phyloP scores from a whole-genome alignment of 2,113 vertebrate genomes.

The Lagopus muta region DNA sequence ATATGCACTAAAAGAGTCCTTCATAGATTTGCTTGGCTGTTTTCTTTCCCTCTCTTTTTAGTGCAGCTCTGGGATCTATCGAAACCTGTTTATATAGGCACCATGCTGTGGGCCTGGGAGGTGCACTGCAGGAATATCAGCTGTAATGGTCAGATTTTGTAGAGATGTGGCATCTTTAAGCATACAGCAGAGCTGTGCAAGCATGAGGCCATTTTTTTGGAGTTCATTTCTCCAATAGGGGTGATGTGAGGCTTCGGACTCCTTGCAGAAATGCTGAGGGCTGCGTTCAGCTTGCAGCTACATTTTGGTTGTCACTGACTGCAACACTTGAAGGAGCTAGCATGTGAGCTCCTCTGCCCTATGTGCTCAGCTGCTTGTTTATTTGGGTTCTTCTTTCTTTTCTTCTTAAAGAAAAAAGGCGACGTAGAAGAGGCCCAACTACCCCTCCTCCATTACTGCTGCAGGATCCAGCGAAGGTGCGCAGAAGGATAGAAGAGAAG shows the following conservation, averaged over 20 bases:
- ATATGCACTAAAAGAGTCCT: background rate
- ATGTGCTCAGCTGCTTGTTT: background rate
- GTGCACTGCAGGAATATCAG: background rate
- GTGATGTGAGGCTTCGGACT: background rate
- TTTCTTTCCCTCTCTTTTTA: background rate
- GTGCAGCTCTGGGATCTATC: background rate
- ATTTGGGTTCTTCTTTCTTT: background rate
- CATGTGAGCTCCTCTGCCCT: background rate
- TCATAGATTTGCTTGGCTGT: background rate
- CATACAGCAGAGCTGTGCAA: background rate
- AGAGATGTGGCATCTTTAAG: background rate
- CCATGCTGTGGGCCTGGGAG: background rate
- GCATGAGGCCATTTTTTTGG: background rate
- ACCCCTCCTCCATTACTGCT: slow-evolving; percentile 83
- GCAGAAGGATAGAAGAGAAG: slow-evolving; percentile 80
- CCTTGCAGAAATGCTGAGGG: background rate
- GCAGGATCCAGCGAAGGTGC: slow-evolving; percentile 80
- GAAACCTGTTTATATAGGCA: background rate
- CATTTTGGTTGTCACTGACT: background rate
- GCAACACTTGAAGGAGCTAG: background rate
- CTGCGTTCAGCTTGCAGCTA: background rate
- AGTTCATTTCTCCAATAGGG: background rate
- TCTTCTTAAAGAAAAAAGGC: slow-evolving; percentile 77
- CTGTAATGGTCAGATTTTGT: background rate
- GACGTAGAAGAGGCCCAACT: slow-evolving; percentile 66